Percentiles rank a stretch among this genome's conserved stretches.
Conservation (phyloP, 2,888 invertebrate species). For the Caenorhabditis macrosperma region DNA sequence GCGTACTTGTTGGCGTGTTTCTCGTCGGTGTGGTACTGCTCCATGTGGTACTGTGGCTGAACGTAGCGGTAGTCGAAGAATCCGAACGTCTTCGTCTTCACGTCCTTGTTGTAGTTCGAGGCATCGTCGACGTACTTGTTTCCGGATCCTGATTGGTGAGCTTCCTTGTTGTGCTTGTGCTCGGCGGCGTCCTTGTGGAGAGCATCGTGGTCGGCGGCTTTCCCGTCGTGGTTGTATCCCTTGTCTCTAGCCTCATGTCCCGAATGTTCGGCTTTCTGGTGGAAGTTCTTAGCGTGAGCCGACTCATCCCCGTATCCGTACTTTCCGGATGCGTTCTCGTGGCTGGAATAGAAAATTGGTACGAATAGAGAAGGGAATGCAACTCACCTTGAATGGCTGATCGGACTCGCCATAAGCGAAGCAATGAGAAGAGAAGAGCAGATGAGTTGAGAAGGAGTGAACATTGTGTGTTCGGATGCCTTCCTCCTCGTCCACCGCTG, state of each 20-base stretch:
- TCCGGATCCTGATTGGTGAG: constrained; percentile 64
- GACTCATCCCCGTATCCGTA: constrained; percentile 65
- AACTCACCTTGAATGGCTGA: constrained; percentile 50
- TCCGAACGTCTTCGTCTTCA: constrained; percentile 73
- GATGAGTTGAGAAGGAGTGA: constrained; percentile 49
- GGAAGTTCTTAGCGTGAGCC: constrained; percentile 60
- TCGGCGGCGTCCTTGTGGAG: constrained; percentile 62
- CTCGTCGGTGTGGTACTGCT: constrained; percentile 75
- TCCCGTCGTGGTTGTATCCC: constrained; percentile 58
- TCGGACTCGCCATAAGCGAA: constrained; percentile 38
- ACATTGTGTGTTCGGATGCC: constrained; percentile 58
- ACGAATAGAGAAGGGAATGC: not conserved
- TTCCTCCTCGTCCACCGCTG: constrained; percentile 26
- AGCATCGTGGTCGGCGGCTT: constrained; percentile 62
- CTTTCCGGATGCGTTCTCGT: constrained; percentile 57
- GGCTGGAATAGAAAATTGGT: constrained; percentile 43
- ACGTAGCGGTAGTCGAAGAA: constrained; percentile 76
- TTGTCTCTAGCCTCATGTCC: constrained; percentile 60
- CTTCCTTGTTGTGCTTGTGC: constrained; percentile 63
- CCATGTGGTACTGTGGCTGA: constrained; percentile 76
- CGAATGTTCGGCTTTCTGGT: constrained; percentile 61
- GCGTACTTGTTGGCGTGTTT: constrained; percentile 74
- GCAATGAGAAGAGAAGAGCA: constrained; percentile 54
- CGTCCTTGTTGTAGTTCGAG: constrained; percentile 71
- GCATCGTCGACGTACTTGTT: constrained; percentile 67